Evolutionary conservation across 2,888 invertebrate genomes (phyloP), one percentile per base, ranked within the genome.

Genomic region (Nomada goodeniana): DNA sequence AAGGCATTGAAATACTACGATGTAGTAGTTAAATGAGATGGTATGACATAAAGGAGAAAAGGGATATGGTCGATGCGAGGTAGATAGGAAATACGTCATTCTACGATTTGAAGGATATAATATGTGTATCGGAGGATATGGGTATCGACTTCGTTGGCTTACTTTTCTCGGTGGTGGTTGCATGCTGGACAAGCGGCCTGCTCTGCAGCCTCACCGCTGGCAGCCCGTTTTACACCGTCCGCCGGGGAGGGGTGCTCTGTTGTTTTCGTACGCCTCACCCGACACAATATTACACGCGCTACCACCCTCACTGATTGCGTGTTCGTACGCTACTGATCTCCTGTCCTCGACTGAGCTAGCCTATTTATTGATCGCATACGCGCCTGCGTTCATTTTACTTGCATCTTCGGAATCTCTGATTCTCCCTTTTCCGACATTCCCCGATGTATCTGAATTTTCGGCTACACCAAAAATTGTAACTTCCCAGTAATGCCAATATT

Each of bases 151-250:
- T 76, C 2, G 23, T 75, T 23, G 60, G 75, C 95, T 96, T 95
- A 97, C 97, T 96, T 97, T 97, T 94, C 97, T 96, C 93, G 97
- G 97, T 92, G 97, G 97, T 92, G 97, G 97, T 96, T 97, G 97
- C 97, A 97, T 97, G 95, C 92, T 94, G 94, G 89, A 90, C 88
- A 86, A 91, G 90, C 90, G 89, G 87, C 85, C 85, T 87, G 90
- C 89, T 90, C 84, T 78, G 90, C 92, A 91, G 91, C 90, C 90
- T 91, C 91, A 89, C 91, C 90, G 89, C 90, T 88, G 85, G 86
- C 86, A 86, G 82, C 86, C 80, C 86, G 85, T 86, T 88, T 78
- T 83, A 86, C 85, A 87, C 82, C 88, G 87, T 80, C 80, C 80
- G 83, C 82, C 87, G 82, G 80, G 82, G 85, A 78, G 86, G 84